Percentiles rank a stretch among this genome's conserved stretches.
These are phyloP conservation scores for Sternarchorhynchus goeldii DNA, from an alignment of 2,797 vertebrate genomes.

Conservation along the genomic window DNA sequence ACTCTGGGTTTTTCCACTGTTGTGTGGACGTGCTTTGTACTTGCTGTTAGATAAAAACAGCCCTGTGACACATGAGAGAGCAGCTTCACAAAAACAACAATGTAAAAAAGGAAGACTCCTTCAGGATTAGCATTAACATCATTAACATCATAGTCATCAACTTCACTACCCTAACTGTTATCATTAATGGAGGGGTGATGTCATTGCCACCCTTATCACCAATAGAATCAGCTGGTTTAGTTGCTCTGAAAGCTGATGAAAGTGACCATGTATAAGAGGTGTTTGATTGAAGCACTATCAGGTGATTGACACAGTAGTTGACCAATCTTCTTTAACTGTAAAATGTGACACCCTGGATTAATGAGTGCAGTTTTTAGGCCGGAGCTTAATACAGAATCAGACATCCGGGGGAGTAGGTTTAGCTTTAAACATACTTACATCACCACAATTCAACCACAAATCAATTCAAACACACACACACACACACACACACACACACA, in stretches of 20 bases:
- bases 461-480: conserved; percentile 16
- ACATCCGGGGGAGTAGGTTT: conserved; percentile 16
- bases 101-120: neutral
- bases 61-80: conserved; percentile 7
- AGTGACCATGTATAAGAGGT: too few species aligned
- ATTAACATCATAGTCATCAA: neutral
- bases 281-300: too few species aligned
- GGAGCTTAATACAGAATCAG: neutral
- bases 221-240: neutral
- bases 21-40: conserved; percentile 3
- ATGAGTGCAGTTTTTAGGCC: neutral
- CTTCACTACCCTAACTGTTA: neutral
- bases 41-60: conserved; percentile 26
- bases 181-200: neutral
- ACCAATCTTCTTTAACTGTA: too few species aligned
- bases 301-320: too few species aligned
- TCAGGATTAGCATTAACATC: neutral
- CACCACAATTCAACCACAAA: neutral
- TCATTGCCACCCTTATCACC: neutral
- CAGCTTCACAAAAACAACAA: neutral
- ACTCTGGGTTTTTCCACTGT: conserved; percentile 29
- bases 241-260: too few species aligned
- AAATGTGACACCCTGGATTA: too few species aligned
- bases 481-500: conserved; percentile 6
- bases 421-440: neutral